Evolutionary conservation across 2,113 vertebrate genomes (phyloP), one percentile per base, ranked within the genome.

Genomic region (Pituophis catenifer): DNA sequence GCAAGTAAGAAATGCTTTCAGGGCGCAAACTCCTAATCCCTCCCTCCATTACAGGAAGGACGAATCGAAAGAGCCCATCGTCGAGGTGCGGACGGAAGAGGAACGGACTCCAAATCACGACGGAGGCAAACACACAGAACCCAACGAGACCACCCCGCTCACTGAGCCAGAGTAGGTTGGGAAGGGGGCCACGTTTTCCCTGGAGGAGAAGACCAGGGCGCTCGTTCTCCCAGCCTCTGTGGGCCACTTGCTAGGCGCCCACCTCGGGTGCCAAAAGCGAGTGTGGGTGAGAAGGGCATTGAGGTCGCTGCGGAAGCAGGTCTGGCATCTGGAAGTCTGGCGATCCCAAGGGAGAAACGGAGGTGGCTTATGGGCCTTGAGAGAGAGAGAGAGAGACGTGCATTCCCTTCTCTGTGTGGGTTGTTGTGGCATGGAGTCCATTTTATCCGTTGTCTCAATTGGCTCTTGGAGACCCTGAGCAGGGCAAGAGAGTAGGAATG

Each of bases 51-150:
- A 33, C 98, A 99, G 99, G 96, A 99, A 99, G 97, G 99, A 99
- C 1, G 99, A 99, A 90, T 99, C 99, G 93, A 99, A 99, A 97
- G 99, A 99, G 97, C 99, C 99, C 3, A 99, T 99, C 17, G 99
- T 99, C 93, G 99, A 99, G 95, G 98, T 99, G 93, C 98, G 98
- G 92, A 99, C 98, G 0, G 99, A 99, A 95, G 99, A 99, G 54
- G 99, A 99, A 92, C 97, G 98, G 95, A 99, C 99, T 70, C 99
- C 99, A 70, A 99, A 99, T 97, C 99, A 99, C 0, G 99, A 99
- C 0, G 98, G 98, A 93, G 99, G 99, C 24, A 99, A 99, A 33
- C 99, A 99, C 59, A 98, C 97, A 1, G 99, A 99, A 93, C 99
- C 99, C 91, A 99, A 99, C 0, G 99, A 99, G 98, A 99, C 99